Evolutionary conservation across 2,797 vertebrate genomes (phyloP).

Genomic region (Chaenodraco wilsoni): DNA sequence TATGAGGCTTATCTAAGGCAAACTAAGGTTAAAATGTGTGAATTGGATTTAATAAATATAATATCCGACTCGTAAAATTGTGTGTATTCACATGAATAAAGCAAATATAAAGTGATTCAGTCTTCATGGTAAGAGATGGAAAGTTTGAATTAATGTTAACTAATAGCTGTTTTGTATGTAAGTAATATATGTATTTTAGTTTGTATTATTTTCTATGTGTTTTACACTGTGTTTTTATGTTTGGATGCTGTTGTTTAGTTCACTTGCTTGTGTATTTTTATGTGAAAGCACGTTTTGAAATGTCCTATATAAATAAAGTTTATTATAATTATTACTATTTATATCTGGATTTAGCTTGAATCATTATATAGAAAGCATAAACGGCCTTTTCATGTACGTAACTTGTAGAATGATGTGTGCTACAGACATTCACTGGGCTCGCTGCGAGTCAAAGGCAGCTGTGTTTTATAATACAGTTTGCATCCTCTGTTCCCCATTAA

Average conservation of each 20-base stretch:
- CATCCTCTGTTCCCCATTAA: constrained; percentile 83
- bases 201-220: too few relatives aligned
- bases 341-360: constrained; percentile 8
- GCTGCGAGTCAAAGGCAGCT: constrained; percentile 64
- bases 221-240: too few relatives aligned
- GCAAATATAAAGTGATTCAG: constrained; percentile 2
- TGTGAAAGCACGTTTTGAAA: too few relatives aligned
- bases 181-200: too few relatives aligned
- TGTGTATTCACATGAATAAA: background rate
- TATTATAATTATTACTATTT: background rate
- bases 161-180: constrained; percentile 13
- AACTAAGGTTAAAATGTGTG: constrained; percentile 37
- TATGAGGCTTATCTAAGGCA: constrained; percentile 56
- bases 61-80: constrained; percentile 8
- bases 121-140: background rate
- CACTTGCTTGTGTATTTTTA: background rate
- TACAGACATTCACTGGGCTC: constrained; percentile 27
- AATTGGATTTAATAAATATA: constrained; percentile 13
- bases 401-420: constrained; percentile 16
- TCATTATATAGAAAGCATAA: constrained; percentile 15
- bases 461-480: constrained; percentile 82
- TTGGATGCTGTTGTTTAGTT: too few relatives aligned
- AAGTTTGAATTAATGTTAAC: background rate
- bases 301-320: too few relatives aligned
- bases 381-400: constrained; percentile 9